Conservation (phyloP, 2,888 invertebrate genomes). For the Callyntrura guangdongensis region DNA sequence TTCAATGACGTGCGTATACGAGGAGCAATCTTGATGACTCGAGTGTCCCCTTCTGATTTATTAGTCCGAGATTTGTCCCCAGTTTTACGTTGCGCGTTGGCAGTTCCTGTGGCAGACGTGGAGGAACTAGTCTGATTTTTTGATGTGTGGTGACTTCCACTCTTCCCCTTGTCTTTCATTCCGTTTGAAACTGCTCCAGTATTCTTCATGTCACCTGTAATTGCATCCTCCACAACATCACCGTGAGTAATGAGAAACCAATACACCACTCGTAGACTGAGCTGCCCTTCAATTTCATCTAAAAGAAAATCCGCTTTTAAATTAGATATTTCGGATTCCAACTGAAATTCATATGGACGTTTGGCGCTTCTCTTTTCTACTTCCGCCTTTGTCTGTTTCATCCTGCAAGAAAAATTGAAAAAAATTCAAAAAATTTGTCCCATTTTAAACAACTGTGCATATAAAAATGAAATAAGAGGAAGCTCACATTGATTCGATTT, state of each 20-base stretch:
- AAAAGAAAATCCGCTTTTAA: conserved; percentile 83
- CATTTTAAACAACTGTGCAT: not conserved
- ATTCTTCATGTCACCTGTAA: conserved; percentile 75
- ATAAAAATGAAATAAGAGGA: conserved; percentile 11
- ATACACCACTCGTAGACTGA: conserved; percentile 82
- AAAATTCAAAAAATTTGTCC: no score
- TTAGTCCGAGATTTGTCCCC: not conserved
- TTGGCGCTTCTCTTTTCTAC: conserved; percentile 34
- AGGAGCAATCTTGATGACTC: conserved; percentile 81
- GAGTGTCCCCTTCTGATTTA: not conserved
- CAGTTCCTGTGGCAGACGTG: not conserved
- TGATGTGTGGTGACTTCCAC: not conserved
- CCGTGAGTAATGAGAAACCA: conserved; percentile 83
- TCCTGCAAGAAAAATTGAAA: conserved; percentile 79
- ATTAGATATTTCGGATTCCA: conserved; percentile 81
- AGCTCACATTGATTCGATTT: conserved; percentile 84
- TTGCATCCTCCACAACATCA: conserved; percentile 81
- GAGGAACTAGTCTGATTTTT: no score
- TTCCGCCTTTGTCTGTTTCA: conserved; percentile 82
- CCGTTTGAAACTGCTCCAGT: conserved; percentile 35
- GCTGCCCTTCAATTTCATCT: conserved; percentile 83
- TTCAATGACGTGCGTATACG: conserved; percentile 81
- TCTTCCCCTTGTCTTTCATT: not conserved
- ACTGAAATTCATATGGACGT: conserved; percentile 68
- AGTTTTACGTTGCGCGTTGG: not conserved